Percentiles rank a stretch among this genome's conserved stretches.
These are phyloP conservation scores for Drosophila infuscata DNA, from an alignment of 2,888 invertebrate genomes.

Conservation along the genomic window DNA sequence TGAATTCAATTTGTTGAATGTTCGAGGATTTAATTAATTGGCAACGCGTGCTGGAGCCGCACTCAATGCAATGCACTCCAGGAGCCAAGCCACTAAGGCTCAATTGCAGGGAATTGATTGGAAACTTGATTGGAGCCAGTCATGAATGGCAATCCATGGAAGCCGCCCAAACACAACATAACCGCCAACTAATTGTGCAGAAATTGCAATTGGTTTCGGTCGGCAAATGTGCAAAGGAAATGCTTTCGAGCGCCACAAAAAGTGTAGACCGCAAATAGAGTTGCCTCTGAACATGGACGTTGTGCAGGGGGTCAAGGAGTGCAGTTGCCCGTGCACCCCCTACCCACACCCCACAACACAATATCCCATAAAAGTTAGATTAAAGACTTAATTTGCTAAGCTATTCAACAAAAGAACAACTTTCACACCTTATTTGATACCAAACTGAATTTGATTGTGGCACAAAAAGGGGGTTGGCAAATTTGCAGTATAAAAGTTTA, in stretches of 20 bases:
- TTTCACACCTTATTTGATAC: background rate
- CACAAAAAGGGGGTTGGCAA: background rate
- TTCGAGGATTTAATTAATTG: constrained; percentile 73
- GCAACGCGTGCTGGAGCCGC: constrained; percentile 69
- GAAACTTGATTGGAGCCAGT: constrained; percentile 33
- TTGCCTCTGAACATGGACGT: constrained; percentile 10
- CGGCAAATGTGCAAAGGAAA: background rate
- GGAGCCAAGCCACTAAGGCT: constrained; percentile 4
- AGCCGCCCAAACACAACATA: constrained; percentile 25
- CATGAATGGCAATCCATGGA: constrained; percentile 26
- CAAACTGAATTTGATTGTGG: background rate
- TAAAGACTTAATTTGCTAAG: background rate
- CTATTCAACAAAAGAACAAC: no score
- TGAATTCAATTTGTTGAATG: constrained; percentile 54
- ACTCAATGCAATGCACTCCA: constrained; percentile 43
- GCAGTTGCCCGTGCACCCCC: background rate
- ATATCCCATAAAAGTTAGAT: background rate
- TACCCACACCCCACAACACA: background rate
- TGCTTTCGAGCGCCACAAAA: constrained; percentile 45
- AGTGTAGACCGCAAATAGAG: constrained; percentile 24
- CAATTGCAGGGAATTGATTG: constrained; percentile 30
- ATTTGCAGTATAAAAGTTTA: background rate
- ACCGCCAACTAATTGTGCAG: constrained; percentile 70
- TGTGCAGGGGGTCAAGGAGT: background rate
- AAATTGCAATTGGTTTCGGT: constrained; percentile 49